These are phyloP conservation scores for Boulengerochromis microlepis DNA, from an alignment of 2,113 vertebrate species.

Conservation along the genomic window DNA sequence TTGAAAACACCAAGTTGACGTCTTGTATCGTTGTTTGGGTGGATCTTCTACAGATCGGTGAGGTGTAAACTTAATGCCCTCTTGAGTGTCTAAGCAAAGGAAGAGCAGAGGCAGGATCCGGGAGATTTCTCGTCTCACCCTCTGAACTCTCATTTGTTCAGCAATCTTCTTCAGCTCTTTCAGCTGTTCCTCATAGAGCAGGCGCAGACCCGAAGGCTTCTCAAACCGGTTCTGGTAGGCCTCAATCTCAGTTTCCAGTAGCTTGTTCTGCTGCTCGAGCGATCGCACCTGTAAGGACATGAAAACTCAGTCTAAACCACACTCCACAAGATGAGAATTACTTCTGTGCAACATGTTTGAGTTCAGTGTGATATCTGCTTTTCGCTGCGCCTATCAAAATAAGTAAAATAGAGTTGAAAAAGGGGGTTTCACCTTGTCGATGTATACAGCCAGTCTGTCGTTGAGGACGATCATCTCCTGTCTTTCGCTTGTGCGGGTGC, in stretches of 20 bases:
- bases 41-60: slow-evolving; percentile 14
- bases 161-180: slow-evolving; percentile 63
- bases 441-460: slow-evolving; percentile 69
- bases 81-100: neutral
- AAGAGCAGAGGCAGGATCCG: neutral
- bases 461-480: slow-evolving; percentile 67
- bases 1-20: slow-evolving; percentile 63
- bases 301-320: neutral
- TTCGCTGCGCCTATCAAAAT: neutral
- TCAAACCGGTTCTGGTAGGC: slow-evolving; percentile 56
- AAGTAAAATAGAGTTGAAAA: neutral
- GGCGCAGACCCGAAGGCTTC: slow-evolving; percentile 54
- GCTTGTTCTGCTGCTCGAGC: slow-evolving; percentile 61
- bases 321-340: neutral
- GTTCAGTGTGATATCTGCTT: neutral
- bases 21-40: slow-evolving; percentile 39
- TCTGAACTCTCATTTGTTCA: slow-evolving; percentile 64
- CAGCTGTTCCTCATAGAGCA: slow-evolving; percentile 69
- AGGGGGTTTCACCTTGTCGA: slow-evolving; percentile 53
- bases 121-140: slow-evolving; percentile 45
- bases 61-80: slow-evolving; percentile 24
- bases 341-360: neutral
- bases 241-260: slow-evolving; percentile 60
- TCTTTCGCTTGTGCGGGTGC: slow-evolving; percentile 56
- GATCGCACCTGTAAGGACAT: slow-evolving; percentile 62